Evolutionary conservation across 2,113 vertebrate genomes (phyloP).

Genomic region (Podarcis raffonei): DNA sequence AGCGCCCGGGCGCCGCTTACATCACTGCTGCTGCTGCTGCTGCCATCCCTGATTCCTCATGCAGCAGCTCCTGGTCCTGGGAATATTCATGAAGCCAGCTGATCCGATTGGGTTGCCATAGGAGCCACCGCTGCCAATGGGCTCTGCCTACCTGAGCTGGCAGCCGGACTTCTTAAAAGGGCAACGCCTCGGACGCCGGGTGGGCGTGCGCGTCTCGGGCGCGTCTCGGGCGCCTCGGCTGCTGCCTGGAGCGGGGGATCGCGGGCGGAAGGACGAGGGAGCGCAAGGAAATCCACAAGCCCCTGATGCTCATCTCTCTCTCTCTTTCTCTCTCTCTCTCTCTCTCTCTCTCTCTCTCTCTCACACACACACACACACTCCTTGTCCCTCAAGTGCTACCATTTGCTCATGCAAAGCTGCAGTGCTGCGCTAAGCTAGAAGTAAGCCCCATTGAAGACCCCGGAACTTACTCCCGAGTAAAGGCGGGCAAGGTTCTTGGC

Average conservation of each 20-base stretch:
- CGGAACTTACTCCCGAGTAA: background rate
- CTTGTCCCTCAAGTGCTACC: too few species aligned
- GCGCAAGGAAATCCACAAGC: background rate
- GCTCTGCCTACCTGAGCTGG: slow-evolving; percentile 87
- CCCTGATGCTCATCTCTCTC: too few species aligned
- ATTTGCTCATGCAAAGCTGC: too few species aligned
- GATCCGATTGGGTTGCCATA: slow-evolving; percentile 94
- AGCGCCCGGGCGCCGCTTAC: background rate
- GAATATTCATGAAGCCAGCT: slow-evolving; percentile 90
- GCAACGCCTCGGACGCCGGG: slow-evolving; percentile 54
- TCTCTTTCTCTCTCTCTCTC: too few species aligned
- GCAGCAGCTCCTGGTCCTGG: slow-evolving; percentile 84
- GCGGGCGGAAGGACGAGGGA: background rate
- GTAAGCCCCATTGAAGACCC: background rate
- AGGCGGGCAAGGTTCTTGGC: background rate
- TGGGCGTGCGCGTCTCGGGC: background rate
- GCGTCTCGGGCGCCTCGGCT: too few species aligned
- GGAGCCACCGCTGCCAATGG: slow-evolving; percentile 87
- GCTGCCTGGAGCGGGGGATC: too few species aligned
- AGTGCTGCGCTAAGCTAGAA: background rate
- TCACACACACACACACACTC: too few species aligned
- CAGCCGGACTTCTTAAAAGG: slow-evolving; percentile 84
- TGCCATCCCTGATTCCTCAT: slow-evolving; percentile 87
- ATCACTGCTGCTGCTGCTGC: slow-evolving; percentile 60
- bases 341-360: too few species aligned